Base-by-base conservation (phyloP, 2,113 vertebrate species). In the Aegithalos caudatus region DNA sequence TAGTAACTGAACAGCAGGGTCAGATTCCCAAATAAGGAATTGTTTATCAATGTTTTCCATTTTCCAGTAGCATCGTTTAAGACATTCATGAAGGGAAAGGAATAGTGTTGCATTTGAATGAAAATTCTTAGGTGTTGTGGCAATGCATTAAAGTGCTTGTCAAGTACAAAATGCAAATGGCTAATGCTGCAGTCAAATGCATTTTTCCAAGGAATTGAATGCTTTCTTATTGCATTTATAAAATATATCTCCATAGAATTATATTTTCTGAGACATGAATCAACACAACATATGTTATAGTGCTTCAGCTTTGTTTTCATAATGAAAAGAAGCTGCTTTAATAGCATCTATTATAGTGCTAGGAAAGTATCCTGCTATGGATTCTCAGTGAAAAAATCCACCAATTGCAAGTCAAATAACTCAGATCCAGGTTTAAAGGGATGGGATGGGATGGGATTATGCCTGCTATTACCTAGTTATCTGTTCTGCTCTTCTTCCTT, bases 241-340 rank as follows among this genome's bases (percentile, higher is more conserved):
- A 95, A 92, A 94, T 77, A 86, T 71, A 94, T 95, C 72, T 95
- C 62, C 15, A 88, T 60, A 51, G 51, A 37, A 94, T 92, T 76
- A 94, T 89, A 92, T 71, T 97, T 95, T 91, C 66, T 94, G 80
- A 83, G 90, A 77, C 71, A 88, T 87, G 86, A 96, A 97, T 95
- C 93, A 95, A 93, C 81, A 80, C 60, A 93, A 88, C 94, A 97
- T 95, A 96, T 95, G 96, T 72, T 95, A 77, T 45, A 95, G 65
- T 87, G 58, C 83, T 93, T 93, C 85, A 82, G 74, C 42, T 95
- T 95, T 86, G 77, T 92, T 92, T 94, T 82, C 85, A 64, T 91
- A 93, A 96, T 96, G 94, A 85, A 93, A 96, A 88, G 86, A 94
- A 95, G 51, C 38, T 96, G 86, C 62, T 94, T 91, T 90, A 90